Percentiles rank a stretch among this genome's conserved stretches.
Evolutionary conservation across 2,797 vertebrate species (phyloP).

Genomic region (Sphenodon punctatus): DNA sequence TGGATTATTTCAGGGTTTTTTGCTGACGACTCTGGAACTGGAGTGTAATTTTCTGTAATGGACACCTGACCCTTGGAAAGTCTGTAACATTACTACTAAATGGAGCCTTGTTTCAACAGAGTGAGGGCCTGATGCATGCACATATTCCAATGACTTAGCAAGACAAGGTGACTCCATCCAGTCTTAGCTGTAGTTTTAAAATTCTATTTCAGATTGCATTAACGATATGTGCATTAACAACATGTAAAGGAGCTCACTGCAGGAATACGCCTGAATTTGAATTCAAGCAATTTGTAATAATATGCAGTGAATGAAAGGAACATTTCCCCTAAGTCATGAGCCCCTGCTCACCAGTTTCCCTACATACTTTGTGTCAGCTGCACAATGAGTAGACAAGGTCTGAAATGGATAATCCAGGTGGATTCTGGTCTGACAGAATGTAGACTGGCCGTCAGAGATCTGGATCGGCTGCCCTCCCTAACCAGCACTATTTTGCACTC

Average conservation of each 20-base stretch:
- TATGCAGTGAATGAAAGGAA: neutral
- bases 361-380: neutral
- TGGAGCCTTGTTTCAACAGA: neutral
- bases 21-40: neutral
- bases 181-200: neutral
- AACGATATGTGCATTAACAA: neutral
- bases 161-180: neutral
- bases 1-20: neutral
- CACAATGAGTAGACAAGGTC: no score
- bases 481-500: no score
- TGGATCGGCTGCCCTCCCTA: no score
- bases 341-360: neutral
- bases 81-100: neutral
- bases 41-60: neutral
- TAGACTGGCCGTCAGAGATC: no score
- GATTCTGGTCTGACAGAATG: no score
- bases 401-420: no score
- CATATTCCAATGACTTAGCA: neutral
- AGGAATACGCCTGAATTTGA: accelerated
- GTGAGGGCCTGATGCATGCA: neutral
- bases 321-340: neutral
- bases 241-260: neutral
- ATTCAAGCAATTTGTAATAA: accelerated
- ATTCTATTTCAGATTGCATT: no score
- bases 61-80: neutral